These are phyloP conservation scores for Hylomyscus alleni DNA, from an alignment of 2,797 vertebrate species.

Conservation along the genomic window DNA sequence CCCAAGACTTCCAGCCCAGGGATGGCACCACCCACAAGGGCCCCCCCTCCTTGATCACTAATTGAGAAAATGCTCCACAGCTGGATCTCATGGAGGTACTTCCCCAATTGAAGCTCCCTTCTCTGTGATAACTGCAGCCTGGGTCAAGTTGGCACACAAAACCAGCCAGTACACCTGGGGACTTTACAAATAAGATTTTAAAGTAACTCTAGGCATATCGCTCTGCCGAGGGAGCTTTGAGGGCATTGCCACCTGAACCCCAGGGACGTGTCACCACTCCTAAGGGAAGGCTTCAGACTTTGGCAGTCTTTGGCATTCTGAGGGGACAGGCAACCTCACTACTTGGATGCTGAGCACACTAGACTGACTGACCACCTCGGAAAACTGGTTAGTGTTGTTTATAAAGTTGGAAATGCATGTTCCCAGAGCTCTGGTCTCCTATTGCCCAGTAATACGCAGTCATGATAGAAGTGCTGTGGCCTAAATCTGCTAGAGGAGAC, in stretches of 20 bases:
- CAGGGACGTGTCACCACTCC: neutral
- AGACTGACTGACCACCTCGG: too few species aligned
- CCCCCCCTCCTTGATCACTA: too few species aligned
- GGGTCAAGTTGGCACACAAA: too few species aligned
- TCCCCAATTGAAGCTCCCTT: too few species aligned
- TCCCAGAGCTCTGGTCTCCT: neutral
- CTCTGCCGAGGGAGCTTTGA: neutral
- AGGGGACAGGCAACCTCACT: fast-evolving
- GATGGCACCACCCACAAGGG: too few species aligned
- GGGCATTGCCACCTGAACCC: neutral
- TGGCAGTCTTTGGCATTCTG: neutral
- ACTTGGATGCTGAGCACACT: too few species aligned
- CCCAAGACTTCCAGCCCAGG: too few species aligned
- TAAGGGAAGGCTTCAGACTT: neutral
- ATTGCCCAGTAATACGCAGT: neutral
- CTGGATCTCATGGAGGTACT: too few species aligned
- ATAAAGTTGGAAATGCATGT: neutral
- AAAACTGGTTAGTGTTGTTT: neutral
- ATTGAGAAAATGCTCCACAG: too few species aligned
- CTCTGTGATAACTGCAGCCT: too few species aligned
- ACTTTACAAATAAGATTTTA: neutral
- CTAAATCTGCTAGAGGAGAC: neutral
- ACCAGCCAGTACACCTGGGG: too few species aligned
- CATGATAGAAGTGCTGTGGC: neutral
- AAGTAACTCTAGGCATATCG: neutral